These are phyloP conservation scores for Onychomys leucogaster DNA, from an alignment of 2,797 vertebrate genomes.

Conservation along the genomic window DNA sequence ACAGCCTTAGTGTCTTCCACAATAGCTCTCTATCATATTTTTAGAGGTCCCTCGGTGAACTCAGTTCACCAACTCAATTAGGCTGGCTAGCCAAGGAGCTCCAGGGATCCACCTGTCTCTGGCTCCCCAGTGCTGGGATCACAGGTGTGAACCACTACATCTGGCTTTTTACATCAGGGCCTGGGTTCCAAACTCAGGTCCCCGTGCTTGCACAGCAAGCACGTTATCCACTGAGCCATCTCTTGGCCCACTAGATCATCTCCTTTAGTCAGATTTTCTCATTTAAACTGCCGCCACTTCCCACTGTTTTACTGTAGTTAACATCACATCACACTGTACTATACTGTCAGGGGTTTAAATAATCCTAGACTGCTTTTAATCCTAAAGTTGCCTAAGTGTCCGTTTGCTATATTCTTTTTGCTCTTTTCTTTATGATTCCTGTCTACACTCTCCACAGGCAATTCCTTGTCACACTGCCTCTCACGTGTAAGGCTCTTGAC, in stretches of 20 bases:
- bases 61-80: neutral
- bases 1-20: neutral
- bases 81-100: neutral
- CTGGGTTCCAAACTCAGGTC: neutral
- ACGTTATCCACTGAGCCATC: neutral
- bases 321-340: neutral
- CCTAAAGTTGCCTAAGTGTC: neutral
- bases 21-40: neutral
- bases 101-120: neutral
- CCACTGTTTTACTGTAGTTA: constrained; percentile 37
- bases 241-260: neutral
- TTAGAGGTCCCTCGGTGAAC: neutral
- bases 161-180: neutral
- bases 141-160: neutral
- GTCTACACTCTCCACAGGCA: neutral
- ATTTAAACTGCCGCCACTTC: constrained; percentile 42
- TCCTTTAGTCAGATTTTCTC: constrained; percentile 8
- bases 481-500: neutral
- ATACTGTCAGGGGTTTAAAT: constrained; percentile 13
- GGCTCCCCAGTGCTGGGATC: neutral
- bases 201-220: neutral
- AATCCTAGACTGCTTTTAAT: constrained; percentile 23
- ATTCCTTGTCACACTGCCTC: neutral
- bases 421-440: neutral
- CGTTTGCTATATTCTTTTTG: neutral